phyloP scores from a whole-genome alignment of 2,888 invertebrate genomes.

The Girardia tigrina region DNA sequence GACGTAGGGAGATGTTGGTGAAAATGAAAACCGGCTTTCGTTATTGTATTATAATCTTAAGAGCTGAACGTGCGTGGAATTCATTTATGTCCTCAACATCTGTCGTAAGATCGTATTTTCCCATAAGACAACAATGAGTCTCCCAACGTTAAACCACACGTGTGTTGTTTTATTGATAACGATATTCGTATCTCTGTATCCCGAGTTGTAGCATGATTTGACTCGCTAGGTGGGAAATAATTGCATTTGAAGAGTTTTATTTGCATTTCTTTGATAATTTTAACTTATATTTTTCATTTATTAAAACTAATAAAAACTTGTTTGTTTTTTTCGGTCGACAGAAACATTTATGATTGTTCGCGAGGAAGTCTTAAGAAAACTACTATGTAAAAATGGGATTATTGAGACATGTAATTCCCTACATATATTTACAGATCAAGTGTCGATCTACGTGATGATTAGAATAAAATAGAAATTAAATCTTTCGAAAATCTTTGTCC shows the following conservation, averaged over 20 bases:
- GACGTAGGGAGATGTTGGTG: conserved; percentile 1
- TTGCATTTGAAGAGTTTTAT: neutral
- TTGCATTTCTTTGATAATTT: too few species aligned
- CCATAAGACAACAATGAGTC: neutral
- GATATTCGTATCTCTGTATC: neutral
- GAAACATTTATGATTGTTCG: too few species aligned
- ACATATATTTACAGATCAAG: too few species aligned
- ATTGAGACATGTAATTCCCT: too few species aligned
- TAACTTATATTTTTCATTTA: too few species aligned
- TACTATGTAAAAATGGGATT: too few species aligned
- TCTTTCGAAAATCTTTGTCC: too few species aligned
- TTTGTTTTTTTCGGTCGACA: too few species aligned
- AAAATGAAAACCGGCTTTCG: neutral
- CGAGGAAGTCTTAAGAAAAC: too few species aligned
- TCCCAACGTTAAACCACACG: neutral
- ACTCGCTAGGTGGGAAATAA: neutral
- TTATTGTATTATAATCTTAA: neutral
- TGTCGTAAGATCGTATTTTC: neutral
- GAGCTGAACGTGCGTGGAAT: neutral
- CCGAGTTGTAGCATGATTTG: neutral
- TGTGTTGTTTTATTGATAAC: neutral
- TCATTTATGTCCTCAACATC: neutral
- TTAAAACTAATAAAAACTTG: too few species aligned
- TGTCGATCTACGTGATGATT: too few species aligned
- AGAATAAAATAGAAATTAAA: too few species aligned